phyloP scores from a whole-genome alignment of 2,113 vertebrate species.

The Pterophyllum scalare region DNA sequence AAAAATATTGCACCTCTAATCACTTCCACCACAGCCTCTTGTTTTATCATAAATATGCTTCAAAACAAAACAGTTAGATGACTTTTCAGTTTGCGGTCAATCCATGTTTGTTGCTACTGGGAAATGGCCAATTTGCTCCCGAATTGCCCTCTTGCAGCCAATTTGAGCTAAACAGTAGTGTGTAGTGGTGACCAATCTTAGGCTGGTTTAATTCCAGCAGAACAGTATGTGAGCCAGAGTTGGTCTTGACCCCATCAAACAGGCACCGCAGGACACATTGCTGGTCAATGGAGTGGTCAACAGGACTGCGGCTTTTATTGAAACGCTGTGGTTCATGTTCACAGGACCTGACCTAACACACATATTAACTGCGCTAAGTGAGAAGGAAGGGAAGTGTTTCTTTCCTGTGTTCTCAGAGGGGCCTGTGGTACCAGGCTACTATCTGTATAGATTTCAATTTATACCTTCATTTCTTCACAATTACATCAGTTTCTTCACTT shows the following conservation, averaged over 20 bases:
- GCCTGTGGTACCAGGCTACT: neutral
- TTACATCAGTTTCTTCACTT: conserved; percentile 64
- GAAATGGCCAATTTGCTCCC: conserved; percentile 62
- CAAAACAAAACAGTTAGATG: conserved; percentile 11
- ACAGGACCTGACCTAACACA: conserved; percentile 53
- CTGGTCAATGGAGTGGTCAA: conserved; percentile 70
- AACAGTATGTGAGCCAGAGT: conserved; percentile 64
- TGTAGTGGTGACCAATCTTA: conserved; percentile 58
- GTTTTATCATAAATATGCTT: conserved; percentile 18
- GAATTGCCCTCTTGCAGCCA: conserved; percentile 67
- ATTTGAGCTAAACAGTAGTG: conserved; percentile 64
- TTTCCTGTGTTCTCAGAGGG: neutral
- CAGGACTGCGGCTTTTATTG: conserved; percentile 59
- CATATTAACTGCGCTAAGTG: conserved; percentile 66
- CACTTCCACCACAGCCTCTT: conserved; percentile 14
- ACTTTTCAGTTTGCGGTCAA: conserved; percentile 24
- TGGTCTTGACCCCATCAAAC: conserved; percentile 75
- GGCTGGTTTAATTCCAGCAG: conserved; percentile 58
- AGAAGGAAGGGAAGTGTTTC: conserved; percentile 42
- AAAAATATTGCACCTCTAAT: conserved; percentile 32
- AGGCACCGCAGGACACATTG: conserved; percentile 56
- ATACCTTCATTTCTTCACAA: conserved; percentile 41
- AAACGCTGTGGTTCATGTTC: conserved; percentile 59
- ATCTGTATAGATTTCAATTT: conserved; percentile 65
- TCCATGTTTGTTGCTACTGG: conserved; percentile 32